Percentiles rank a stretch among this genome's conserved stretches.
These are phyloP conservation scores for Amniataba percoides DNA, from an alignment of 2,797 vertebrate genomes.

Conservation along the genomic window DNA sequence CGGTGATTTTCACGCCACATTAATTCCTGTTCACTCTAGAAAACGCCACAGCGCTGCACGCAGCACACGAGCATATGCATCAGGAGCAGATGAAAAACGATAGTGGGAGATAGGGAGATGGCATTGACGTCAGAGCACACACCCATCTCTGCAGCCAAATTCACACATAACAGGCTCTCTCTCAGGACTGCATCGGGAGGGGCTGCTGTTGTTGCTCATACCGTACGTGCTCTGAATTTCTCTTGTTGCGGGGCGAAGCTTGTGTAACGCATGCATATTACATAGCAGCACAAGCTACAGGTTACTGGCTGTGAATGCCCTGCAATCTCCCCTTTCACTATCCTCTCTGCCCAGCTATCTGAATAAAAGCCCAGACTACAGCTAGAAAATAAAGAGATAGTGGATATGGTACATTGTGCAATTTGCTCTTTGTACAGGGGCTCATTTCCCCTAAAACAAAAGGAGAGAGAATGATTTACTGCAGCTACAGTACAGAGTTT, in stretches of 20 bases:
- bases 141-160: conserved; percentile 80
- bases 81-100: conserved; percentile 48
- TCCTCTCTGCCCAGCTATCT: background rate
- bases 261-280: conserved; percentile 74
- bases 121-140: conserved; percentile 83
- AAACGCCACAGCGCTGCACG: conserved; percentile 1
- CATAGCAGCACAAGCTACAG: conserved; percentile 67
- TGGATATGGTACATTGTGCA: background rate
- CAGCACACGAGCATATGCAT: conserved; percentile 49
- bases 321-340: conserved; percentile 11
- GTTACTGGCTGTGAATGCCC: conserved; percentile 49
- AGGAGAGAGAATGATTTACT: conserved; percentile 14
- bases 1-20: conserved; percentile 54
- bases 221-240: conserved; percentile 80
- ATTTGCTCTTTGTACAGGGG: conserved; percentile 25
- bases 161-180: conserved; percentile 72
- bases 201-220: conserved; percentile 75
- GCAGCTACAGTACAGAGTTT: conserved; percentile 13
- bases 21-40: conserved; percentile 41
- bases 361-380: conserved; percentile 10
- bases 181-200: conserved; percentile 76
- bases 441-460: conserved; percentile 18
- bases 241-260: conserved; percentile 65
- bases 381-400: conserved; percentile 7
- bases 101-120: conserved; percentile 49